Evolutionary conservation across 2,113 vertebrate genomes (phyloP).

Genomic region (Stegastes partitus): DNA sequence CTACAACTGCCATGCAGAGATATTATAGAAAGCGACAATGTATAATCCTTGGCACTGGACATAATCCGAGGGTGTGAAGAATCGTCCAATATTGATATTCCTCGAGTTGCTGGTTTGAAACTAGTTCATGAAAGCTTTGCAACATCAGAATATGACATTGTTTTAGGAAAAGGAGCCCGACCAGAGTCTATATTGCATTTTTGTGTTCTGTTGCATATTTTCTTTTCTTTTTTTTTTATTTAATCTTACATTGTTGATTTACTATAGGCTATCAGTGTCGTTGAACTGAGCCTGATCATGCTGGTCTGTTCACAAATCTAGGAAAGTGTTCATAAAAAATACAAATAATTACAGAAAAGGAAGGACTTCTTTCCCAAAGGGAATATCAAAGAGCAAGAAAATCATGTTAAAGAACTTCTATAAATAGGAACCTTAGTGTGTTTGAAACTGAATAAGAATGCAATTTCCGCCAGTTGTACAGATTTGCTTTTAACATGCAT

Average conservation of each 20-base stretch:
- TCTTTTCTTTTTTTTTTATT: slow-evolving; percentile 23
- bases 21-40: slow-evolving; percentile 11
- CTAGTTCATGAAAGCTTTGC: slow-evolving; percentile 19
- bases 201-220: slow-evolving; percentile 53
- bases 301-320: slow-evolving; percentile 30
- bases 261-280: background rate
- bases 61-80: background rate
- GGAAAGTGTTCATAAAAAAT: slow-evolving; percentile 17
- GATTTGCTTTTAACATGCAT: background rate
- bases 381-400: background rate
- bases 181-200: slow-evolving; percentile 58
- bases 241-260: slow-evolving; percentile 29
- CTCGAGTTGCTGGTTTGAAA: slow-evolving; percentile 3
- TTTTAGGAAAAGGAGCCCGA: slow-evolving; percentile 8
- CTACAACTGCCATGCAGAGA: background rate
- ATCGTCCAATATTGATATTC: background rate
- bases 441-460: background rate
- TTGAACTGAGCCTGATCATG: slow-evolving; percentile 27
- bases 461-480: background rate
- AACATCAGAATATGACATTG: background rate
- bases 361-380: background rate
- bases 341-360: slow-evolving; percentile 18
- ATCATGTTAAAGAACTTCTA: background rate
- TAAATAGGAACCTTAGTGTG: background rate
- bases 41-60: slow-evolving; percentile 54